Evolutionary conservation across 92 coral and sea anemone genomes (phyloP).

Genomic region (Hydrozoanthus gracilis): DNA sequence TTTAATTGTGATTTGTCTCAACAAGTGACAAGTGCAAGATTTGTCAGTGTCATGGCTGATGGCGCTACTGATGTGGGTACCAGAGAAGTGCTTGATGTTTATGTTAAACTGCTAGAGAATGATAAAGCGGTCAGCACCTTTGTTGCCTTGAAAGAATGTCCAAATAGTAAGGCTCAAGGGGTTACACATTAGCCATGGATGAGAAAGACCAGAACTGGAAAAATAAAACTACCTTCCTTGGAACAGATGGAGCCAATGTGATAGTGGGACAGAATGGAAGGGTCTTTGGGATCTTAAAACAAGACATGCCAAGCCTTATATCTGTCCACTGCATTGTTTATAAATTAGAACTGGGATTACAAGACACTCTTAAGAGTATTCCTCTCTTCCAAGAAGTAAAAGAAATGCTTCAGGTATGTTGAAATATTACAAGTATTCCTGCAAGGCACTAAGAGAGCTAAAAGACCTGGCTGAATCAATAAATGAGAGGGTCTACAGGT

Average conservation of each 20-base stretch:
- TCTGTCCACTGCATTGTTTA: conserved; percentile 2
- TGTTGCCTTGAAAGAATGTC: conserved; percentile 32
- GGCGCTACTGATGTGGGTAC: conserved; percentile 12
- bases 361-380: conserved; percentile 9
- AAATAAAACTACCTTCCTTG: neutral
- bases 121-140: conserved; percentile 45
- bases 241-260: conserved; percentile 1
- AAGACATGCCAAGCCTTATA: neutral
- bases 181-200: neutral
- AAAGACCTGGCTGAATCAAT: conserved; percentile 29
- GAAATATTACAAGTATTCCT: conserved; percentile 41
- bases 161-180: conserved; percentile 41
- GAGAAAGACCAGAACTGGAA: conserved; percentile 31
- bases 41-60: conserved; percentile 56
- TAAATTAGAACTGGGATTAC: neutral
- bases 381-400: conserved; percentile 38
- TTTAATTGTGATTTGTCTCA: conserved; percentile 48
- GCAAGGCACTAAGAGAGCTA: conserved; percentile 20
- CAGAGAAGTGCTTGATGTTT: conserved; percentile 32
- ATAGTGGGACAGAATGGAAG: conserved; percentile 1
- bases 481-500: conserved; percentile 16
- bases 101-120: conserved; percentile 33
- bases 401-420: conserved; percentile 46
- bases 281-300: neutral
- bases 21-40: conserved; percentile 14